Conservation (phyloP, 2,113 vertebrate genomes). For the Bujurquina vittata region DNA sequence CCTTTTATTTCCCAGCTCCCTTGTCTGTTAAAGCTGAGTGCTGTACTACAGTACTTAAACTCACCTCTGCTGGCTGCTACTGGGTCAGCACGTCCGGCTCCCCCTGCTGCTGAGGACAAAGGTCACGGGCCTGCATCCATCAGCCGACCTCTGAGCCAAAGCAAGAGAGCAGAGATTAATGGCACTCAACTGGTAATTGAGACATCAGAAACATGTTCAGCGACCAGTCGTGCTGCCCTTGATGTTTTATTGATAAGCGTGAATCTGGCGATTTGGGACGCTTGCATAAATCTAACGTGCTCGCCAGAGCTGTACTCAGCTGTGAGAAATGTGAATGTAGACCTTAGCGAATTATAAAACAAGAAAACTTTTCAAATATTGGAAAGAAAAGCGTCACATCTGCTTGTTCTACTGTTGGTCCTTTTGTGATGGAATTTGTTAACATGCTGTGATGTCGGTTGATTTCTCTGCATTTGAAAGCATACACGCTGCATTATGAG, state of each 20-base stretch:
- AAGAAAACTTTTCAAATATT: slow-evolving; percentile 16
- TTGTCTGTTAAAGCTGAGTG: slow-evolving; percentile 56
- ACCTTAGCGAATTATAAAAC: slow-evolving; percentile 57
- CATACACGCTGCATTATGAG: slow-evolving; percentile 55
- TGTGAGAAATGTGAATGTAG: slow-evolving; percentile 48
- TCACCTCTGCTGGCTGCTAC: slow-evolving; percentile 32
- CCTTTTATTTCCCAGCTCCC: slow-evolving; percentile 33
- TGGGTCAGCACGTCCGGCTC: slow-evolving; percentile 28
- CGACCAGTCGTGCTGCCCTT: slow-evolving; percentile 38
- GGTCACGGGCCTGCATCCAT: slow-evolving; percentile 59
- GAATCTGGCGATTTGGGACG: slow-evolving; percentile 57
- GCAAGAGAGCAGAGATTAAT: slow-evolving; percentile 63
- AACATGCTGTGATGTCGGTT: neutral
- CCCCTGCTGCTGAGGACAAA: slow-evolving; percentile 38
- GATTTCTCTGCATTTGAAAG: slow-evolving; percentile 25
- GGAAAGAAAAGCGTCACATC: neutral
- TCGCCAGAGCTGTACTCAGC: slow-evolving; percentile 27
- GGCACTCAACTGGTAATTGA: slow-evolving; percentile 67
- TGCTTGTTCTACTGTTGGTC: neutral
- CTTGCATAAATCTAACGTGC: slow-evolving; percentile 44
- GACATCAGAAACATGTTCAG: slow-evolving; percentile 65
- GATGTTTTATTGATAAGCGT: slow-evolving; percentile 73
- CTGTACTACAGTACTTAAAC: slow-evolving; percentile 64
- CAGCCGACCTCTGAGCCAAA: slow-evolving; percentile 53
- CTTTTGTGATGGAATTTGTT: neutral